phyloP scores from a whole-genome alignment of 2,797 vertebrate species.

The Scolopax rusticola region DNA sequence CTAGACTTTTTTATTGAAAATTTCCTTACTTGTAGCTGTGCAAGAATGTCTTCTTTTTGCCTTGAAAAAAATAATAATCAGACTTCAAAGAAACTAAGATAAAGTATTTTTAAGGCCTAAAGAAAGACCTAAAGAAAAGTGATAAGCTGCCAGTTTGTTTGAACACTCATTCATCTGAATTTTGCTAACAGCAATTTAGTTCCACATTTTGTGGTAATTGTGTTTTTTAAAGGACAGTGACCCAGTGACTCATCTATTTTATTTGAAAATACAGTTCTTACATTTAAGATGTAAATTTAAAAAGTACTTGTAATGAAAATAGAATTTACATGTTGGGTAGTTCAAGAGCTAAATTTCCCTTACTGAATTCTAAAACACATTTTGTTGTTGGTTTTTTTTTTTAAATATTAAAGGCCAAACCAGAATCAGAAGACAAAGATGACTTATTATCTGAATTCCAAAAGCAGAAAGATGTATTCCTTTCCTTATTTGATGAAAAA shows the following conservation, averaged over 20 bases:
- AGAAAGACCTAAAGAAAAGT: neutral
- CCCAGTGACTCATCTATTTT: neutral
- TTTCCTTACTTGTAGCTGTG: neutral
- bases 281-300: neutral
- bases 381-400: slow-evolving; percentile 18
- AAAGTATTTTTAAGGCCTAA: neutral
- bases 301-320: neutral
- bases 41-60: neutral
- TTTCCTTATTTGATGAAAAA: slow-evolving; percentile 93
- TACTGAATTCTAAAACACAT: neutral
- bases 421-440: slow-evolving; percentile 89
- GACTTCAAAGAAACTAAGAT: neutral
- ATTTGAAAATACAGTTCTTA: neutral
- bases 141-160: neutral
- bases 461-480: slow-evolving; percentile 88
- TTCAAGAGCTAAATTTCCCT: neutral
- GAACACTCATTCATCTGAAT: neutral
- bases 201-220: neutral
- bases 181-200: neutral
- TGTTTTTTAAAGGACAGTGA: neutral
- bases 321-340: neutral
- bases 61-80: neutral
- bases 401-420: slow-evolving; percentile 74
- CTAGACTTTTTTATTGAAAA: neutral
- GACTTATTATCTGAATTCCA: slow-evolving; percentile 86